A percentile compares a stretch with the other conserved stretches of the same genome.
Evolutionary conservation across 2,888 invertebrate species (phyloP).

Genomic region (Candidula unifasciata): DNA sequence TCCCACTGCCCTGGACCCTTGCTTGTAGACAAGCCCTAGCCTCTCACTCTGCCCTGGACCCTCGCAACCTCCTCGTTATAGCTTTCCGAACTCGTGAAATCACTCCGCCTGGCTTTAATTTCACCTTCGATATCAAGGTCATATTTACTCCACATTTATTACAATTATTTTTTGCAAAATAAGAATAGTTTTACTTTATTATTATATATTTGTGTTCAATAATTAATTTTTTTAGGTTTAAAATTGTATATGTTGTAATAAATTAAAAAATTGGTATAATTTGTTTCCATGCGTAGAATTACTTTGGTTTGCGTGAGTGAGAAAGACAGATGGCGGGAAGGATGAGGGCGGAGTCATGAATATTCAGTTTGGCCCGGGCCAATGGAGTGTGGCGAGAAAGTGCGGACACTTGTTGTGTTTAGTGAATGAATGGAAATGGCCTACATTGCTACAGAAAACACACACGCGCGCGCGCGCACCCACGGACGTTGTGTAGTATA

Average conservation of each 20-base stretch:
- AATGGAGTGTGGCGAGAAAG: constrained; percentile 19
- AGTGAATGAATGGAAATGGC: constrained; percentile 20
- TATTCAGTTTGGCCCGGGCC: constrained; percentile 4
- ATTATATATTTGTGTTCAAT: background rate
- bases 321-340: constrained; percentile 45
- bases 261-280: background rate
- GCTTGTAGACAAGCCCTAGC: constrained; percentile 3
- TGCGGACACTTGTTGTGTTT: constrained; percentile 42
- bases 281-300: constrained; percentile 1
- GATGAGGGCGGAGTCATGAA: constrained; percentile 39
- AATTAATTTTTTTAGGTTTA: background rate
- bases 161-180: background rate
- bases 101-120: constrained; percentile 25
- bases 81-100: background rate
- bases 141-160: constrained; percentile 41
- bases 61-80: constrained; percentile 43
- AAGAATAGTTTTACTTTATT: background rate
- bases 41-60: constrained; percentile 7
- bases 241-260: background rate
- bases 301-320: background rate
- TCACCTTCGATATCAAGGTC: constrained; percentile 45
- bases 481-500: background rate
- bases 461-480: no score
- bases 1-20: no score
- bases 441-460: no score